These are phyloP conservation scores for Meteorus cinctellus DNA, from an alignment of 2,888 invertebrate species.

Conservation along the genomic window DNA sequence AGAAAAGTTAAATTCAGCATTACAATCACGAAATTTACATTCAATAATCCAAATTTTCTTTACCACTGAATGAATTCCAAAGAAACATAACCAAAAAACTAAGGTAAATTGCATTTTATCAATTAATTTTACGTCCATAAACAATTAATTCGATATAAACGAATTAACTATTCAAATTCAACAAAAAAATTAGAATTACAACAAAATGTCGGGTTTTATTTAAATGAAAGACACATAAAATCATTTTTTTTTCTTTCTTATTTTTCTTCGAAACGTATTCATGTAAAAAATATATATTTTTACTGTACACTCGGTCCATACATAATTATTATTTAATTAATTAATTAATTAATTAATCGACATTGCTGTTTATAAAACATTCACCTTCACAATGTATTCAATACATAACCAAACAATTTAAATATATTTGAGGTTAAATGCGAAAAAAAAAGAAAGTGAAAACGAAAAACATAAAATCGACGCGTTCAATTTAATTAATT, in stretches of 20 bases:
- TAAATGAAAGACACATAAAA: too few species aligned
- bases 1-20: constrained; percentile 60
- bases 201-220: too few species aligned
- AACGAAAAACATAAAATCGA: too few species aligned
- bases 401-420: too few species aligned
- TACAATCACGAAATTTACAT: constrained; percentile 61
- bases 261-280: constrained; percentile 62
- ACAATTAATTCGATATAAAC: too few species aligned
- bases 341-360: constrained; percentile 42
- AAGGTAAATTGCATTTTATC: neutral
- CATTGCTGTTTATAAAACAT: constrained; percentile 57
- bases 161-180: too few species aligned
- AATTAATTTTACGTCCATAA: neutral
- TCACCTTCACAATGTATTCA: neutral
- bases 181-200: too few species aligned
- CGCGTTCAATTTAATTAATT: too few species aligned
- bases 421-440: too few species aligned
- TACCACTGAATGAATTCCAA: neutral
- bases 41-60: constrained; percentile 16
- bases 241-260: constrained; percentile 41
- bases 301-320: constrained; percentile 51
- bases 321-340: neutral
- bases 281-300: constrained; percentile 72
- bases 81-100: neutral
- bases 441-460: too few species aligned